Percentiles rank a stretch among this genome's conserved stretches.
These are phyloP conservation scores for Cosmia pyralina DNA, from an alignment of 2,888 invertebrate species.

Conservation along the genomic window DNA sequence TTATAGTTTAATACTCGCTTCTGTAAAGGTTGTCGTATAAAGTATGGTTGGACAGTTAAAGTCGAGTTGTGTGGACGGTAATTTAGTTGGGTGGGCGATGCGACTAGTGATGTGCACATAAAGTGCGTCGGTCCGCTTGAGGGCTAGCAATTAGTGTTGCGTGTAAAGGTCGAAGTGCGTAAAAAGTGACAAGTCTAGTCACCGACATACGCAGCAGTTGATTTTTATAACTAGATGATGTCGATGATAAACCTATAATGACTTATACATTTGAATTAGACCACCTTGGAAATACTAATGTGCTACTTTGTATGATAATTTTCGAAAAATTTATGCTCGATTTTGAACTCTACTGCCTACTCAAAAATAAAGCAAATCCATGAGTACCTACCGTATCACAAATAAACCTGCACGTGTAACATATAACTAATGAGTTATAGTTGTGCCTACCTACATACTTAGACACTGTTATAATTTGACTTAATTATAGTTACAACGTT, in stretches of 20 bases:
- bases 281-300: conserved; percentile 29
- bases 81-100: conserved; percentile 34
- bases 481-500: too few relatives aligned
- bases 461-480: too few relatives aligned
- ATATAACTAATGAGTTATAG: not conserved
- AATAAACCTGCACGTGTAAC: not conserved
- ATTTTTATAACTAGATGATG: conserved; percentile 36
- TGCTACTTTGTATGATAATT: conserved; percentile 1
- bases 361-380: not conserved
- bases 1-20: conserved; percentile 48
- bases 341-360: conserved; percentile 10
- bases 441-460: too few relatives aligned
- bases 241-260: conserved; percentile 29
- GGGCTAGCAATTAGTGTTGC: conserved; percentile 51
- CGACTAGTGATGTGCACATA: conserved; percentile 41
- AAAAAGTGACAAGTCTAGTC: conserved; percentile 44
- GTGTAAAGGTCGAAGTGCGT: conserved; percentile 56
- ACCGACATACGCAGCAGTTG: conserved; percentile 39
- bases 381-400: not conserved
- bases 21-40: conserved; percentile 46
- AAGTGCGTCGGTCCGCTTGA: conserved; percentile 47
- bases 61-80: conserved; percentile 29
- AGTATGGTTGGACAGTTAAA: conserved; percentile 11
- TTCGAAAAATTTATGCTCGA: conserved; percentile 11
- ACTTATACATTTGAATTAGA: conserved; percentile 36